Conservation (phyloP, 2,888 invertebrate species). For the Drosophila paucipuncta region DNA sequence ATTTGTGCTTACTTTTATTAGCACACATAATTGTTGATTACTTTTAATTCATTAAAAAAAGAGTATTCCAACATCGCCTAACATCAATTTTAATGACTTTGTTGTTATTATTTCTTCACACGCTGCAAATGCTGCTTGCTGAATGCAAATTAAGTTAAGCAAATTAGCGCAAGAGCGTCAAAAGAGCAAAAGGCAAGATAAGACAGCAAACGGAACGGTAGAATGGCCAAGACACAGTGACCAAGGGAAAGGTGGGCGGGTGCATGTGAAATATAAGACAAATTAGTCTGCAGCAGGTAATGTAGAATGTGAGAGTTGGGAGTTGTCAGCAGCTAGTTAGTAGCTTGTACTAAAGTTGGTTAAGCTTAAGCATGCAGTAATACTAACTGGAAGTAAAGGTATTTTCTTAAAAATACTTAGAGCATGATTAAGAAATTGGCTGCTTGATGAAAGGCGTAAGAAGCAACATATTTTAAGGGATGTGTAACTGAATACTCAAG, state of each 20-base stretch:
- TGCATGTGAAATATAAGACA: conserved; percentile 57
- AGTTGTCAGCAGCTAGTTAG: conserved; percentile 8
- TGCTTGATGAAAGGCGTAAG: background rate
- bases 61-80: conserved; percentile 33
- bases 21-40: background rate
- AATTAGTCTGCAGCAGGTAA: conserved; percentile 58
- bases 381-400: background rate
- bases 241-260: conserved; percentile 3
- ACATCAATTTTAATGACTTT: conserved; percentile 7
- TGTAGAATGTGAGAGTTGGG: conserved; percentile 31
- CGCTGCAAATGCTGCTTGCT: conserved; percentile 67
- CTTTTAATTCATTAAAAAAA: background rate
- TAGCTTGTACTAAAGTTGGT: conserved; percentile 1
- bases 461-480: background rate
- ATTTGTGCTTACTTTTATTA: background rate
- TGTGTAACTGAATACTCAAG: background rate
- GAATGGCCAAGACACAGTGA: background rate
- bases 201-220: conserved; percentile 16
- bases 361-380: background rate
- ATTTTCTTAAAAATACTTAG: background rate
- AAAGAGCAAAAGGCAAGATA: conserved; percentile 51
- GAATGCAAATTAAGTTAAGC: conserved; percentile 75
- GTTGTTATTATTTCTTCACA: conserved; percentile 49
- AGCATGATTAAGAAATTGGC: background rate
- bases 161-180: conserved; percentile 74